Conservation (phyloP, 2,113 vertebrate genomes). For the Heliornis fulica region DNA sequence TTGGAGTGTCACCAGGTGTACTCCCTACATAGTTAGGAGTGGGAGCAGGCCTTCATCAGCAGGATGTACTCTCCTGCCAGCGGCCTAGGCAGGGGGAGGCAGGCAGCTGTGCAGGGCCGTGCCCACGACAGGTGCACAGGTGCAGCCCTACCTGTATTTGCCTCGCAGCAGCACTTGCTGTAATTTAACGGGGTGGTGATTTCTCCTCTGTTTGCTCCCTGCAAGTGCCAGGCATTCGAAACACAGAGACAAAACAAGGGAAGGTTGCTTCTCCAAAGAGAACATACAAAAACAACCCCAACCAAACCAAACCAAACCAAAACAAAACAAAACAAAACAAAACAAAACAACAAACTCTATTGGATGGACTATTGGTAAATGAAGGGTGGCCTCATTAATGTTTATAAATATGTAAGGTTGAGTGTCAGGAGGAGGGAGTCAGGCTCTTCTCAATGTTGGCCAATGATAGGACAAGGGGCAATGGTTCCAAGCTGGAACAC, state of each 20-base stretch:
- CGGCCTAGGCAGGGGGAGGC: not conserved
- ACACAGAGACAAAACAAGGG: accelerated
- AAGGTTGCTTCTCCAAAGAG: not conserved
- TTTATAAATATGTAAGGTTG: too few relatives aligned
- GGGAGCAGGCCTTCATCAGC: not conserved
- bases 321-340: too few relatives aligned
- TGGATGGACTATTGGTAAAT: too few relatives aligned
- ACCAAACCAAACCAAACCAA: too few relatives aligned
- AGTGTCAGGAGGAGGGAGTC: too few relatives aligned
- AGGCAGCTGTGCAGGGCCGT: not conserved
- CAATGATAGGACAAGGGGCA: too few relatives aligned
- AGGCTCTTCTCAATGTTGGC: too few relatives aligned
- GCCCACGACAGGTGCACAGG: accelerated
- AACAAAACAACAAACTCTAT: not conserved
- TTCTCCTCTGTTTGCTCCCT: not conserved
- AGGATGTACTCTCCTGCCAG: not conserved
- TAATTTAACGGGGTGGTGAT: not conserved
- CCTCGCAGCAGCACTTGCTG: not conserved
- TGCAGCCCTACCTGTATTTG: not conserved
- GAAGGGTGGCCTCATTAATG: too few relatives aligned
- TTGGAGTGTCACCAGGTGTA: not conserved
- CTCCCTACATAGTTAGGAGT: not conserved
- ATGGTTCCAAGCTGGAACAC: too few relatives aligned
- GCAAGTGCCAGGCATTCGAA: not conserved
- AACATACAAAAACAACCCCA: not conserved